Evolutionary conservation across 2,113 vertebrate species (phyloP).

Genomic region (Carettochelys insculpta): DNA sequence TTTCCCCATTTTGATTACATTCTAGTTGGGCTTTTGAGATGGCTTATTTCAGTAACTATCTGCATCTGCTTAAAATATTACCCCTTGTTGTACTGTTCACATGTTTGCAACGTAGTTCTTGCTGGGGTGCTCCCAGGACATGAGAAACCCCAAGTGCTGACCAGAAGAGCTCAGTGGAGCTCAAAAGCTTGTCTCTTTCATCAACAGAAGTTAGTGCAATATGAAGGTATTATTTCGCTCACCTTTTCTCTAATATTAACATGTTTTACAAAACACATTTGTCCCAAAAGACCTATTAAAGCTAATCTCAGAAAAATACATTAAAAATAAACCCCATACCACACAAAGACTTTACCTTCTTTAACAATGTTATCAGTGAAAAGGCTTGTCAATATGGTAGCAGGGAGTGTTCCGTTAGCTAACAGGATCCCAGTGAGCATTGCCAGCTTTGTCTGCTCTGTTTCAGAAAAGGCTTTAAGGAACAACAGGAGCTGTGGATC

Average conservation of each 20-base stretch:
- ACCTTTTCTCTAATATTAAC: not conserved
- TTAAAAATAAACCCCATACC: not conserved
- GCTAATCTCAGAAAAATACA: not conserved
- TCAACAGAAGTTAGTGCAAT: not conserved
- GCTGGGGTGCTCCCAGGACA: not conserved
- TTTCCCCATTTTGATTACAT: not conserved
- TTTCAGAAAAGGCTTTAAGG: slow-evolving; percentile 92
- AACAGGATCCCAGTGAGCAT: slow-evolving; percentile 90
- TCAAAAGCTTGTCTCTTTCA: not conserved
- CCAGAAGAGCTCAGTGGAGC: not conserved
- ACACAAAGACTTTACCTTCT: slow-evolving; percentile 80
- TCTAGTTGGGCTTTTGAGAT: not conserved
- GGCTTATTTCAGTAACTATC: not conserved
- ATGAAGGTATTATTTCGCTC: not conserved
- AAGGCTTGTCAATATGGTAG: slow-evolving; percentile 89
- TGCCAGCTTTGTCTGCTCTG: slow-evolving; percentile 90
- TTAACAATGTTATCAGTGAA: slow-evolving; percentile 93
- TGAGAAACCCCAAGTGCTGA: not conserved
- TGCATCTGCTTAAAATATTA: not conserved
- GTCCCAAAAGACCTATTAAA: not conserved
- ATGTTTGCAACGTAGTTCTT: accelerated
- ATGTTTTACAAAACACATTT: not conserved
- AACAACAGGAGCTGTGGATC: slow-evolving; percentile 88
- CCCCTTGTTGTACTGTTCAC: not conserved
- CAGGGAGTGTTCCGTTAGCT: slow-evolving; percentile 84